Evolutionary conservation across 2,113 vertebrate genomes (phyloP), one percentile per base, ranked within the genome.

Genomic region (Cyprinodon tularosa): DNA sequence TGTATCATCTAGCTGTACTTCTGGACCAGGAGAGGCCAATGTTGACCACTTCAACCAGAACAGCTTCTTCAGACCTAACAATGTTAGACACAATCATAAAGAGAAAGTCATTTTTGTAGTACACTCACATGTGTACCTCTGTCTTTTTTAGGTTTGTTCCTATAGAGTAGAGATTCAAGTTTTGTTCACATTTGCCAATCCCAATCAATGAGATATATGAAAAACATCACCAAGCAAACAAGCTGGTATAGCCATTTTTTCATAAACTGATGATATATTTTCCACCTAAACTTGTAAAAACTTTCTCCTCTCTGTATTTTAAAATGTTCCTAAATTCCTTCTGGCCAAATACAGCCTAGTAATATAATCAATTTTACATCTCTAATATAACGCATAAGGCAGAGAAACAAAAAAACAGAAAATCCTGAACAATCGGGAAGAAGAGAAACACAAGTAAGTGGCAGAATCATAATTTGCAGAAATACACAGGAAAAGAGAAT

Each of bases 71-170:
- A 81, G 75, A 72, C 39, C 50, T 70, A 20, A 84, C 62, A 82
- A 15, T 37, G 80, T 13, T n/a, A 42, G 60, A 44, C 62, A 72
- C 38, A 76, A 37, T 71, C 47, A 71, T 39, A 67, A 38, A 76
- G 2, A 72, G 17, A 78, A 65, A 60, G 1, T 65, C 50, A 72
- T 15, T 12, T 38, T 45, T 76, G 57, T 36, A 59, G 65, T 22
- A 17, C 38, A 77, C n/a, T 44, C 63, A 76, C 39, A 48, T 42
- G 64, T 68, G 2, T 39, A 60, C 59, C 77, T 86, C 42, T 83
- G 63, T 61, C 74, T 73, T 78, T 84, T 66, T 79, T 65, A 89
- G 81, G 75, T 75, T 36, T 71, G 14, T 22, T 47, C 38, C 29
- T 29, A 59, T 68, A 22, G 36, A 37, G 63, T 60, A 37, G 59